Evolutionary conservation across 2,113 vertebrate genomes (phyloP).

Genomic region (Sterna hirundo): DNA sequence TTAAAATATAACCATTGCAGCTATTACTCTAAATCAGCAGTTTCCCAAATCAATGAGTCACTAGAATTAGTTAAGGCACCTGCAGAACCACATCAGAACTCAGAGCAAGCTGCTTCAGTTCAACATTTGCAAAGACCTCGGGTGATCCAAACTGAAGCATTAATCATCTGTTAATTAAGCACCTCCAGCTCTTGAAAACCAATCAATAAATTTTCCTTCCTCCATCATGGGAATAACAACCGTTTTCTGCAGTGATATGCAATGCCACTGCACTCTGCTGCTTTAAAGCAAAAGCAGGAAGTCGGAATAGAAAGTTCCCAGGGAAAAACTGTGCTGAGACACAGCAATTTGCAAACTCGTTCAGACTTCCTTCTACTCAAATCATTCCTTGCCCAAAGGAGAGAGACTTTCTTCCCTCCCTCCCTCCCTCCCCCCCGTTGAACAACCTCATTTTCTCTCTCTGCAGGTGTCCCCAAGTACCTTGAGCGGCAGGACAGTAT

Average conservation of each 20-base stretch:
- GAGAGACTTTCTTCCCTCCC: neutral
- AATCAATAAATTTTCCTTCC: neutral
- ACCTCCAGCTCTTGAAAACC: neutral
- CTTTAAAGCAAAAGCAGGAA: slow-evolving; percentile 33
- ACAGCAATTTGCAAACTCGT: neutral
- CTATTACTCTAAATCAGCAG: neutral
- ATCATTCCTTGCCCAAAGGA: neutral
- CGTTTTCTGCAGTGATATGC: neutral
- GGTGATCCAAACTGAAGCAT: neutral
- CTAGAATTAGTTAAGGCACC: neutral
- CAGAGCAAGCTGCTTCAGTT: neutral
- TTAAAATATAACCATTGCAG: neutral
- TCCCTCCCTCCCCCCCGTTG: neutral
- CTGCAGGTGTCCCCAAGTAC: neutral
- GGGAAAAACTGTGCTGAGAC: neutral
- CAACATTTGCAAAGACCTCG: neutral
- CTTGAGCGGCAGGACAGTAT: neutral
- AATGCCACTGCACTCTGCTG: neutral
- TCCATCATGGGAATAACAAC: accelerated
- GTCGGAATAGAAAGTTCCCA: neutral
- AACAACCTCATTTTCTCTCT: neutral
- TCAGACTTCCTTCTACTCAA: neutral
- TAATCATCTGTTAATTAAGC: neutral
- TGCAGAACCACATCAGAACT: neutral
- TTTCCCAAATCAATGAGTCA: neutral